Percentiles rank a stretch among this genome's conserved stretches.
Conservation (phyloP, 1,140 invertebrate species). For the Platorchestia sp. region DNA sequence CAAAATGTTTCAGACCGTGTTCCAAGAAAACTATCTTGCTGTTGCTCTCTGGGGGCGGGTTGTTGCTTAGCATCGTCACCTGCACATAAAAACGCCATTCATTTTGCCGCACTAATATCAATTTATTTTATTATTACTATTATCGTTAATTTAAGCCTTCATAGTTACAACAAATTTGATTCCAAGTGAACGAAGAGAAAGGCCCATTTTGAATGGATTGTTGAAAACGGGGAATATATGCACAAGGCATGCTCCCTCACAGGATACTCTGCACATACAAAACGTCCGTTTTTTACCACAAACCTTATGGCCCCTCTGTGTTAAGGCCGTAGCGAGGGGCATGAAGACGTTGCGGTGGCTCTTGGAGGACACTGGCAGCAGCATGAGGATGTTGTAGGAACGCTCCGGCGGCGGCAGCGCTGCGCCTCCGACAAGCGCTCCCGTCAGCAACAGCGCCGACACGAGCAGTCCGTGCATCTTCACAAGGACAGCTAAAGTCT, state of each 20-base stretch:
- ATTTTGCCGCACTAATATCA: not conserved
- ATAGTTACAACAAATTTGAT: not conserved
- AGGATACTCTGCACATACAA: too few species aligned
- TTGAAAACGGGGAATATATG: too few species aligned
- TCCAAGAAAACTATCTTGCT: slow-evolving; percentile 1
- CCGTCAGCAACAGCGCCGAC: not conserved
- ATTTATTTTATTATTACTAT: not conserved
- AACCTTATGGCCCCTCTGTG: slow-evolving; percentile 44
- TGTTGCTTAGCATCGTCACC: slow-evolving; percentile 43
- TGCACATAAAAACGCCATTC: not conserved
- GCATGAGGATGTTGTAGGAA: slow-evolving; percentile 48
- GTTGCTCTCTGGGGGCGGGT: slow-evolving; percentile 11
- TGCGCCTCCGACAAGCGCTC: not conserved
- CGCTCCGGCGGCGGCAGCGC: slow-evolving; percentile 18
- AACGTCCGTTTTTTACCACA: not conserved
- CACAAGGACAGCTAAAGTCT: not conserved
- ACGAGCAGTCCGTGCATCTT: not conserved
- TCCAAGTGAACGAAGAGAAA: not conserved
- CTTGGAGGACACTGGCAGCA: slow-evolving; percentile 13
- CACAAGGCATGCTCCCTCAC: too few species aligned
- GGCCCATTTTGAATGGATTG: too few species aligned
- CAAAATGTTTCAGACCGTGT: slow-evolving; percentile 37
- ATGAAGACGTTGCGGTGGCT: slow-evolving; percentile 56
- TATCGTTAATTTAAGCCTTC: too few species aligned
- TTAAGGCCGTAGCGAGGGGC: slow-evolving; percentile 26